These are phyloP conservation scores for Semnornis frantzii DNA, from an alignment of 2,113 vertebrate genomes.

Conservation along the genomic window DNA sequence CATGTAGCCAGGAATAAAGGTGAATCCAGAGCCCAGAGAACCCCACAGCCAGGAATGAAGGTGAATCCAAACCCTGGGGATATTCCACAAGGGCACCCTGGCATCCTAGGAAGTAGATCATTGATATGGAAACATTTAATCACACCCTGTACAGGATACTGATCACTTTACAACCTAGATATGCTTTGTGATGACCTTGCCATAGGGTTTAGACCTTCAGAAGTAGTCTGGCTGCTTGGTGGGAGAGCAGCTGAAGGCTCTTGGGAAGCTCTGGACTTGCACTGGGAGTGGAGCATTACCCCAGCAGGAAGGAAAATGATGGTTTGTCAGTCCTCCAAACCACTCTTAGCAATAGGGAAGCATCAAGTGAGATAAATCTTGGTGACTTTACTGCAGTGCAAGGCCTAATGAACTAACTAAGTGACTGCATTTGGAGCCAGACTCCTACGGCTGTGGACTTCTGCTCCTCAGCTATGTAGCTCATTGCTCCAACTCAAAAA, in stretches of 20 bases:
- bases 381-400: neutral
- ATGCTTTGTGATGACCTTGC: neutral
- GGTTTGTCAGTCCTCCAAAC: neutral
- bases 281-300: neutral
- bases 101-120: neutral
- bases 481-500: neutral
- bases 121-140: neutral
- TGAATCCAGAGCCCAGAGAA: neutral
- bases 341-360: neutral
- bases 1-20: neutral
- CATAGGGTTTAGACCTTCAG: neutral
- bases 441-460: neutral
- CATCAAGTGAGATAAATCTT: neutral
- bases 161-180: neutral
- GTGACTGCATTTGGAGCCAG: neutral
- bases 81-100: neutral
- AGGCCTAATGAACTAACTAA: neutral
- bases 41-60: neutral
- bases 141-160: neutral
- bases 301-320: neutral
- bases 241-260: neutral
- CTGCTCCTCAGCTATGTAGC: neutral
- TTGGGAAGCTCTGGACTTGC: neutral
- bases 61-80: neutral
- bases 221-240: neutral